Evolutionary conservation across 92 coral and sea anemone genomes (phyloP).

Genomic region (Heteractis magnifica): DNA sequence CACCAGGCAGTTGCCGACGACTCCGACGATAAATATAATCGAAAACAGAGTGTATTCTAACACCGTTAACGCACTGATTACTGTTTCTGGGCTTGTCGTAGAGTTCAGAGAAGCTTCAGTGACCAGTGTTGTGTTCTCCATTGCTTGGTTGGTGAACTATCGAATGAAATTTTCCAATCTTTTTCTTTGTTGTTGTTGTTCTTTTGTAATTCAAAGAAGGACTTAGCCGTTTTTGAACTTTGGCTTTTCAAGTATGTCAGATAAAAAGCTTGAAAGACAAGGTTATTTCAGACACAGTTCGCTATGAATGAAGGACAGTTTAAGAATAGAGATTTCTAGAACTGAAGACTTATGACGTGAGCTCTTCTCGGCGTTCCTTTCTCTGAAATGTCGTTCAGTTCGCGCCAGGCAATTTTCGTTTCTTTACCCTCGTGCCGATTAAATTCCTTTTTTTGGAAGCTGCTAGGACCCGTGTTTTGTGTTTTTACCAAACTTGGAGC

Average conservation of each 20-base stretch:
- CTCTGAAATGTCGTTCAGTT: neutral
- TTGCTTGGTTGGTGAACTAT: neutral
- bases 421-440: neutral
- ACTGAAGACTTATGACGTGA: neutral
- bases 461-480: neutral
- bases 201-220: neutral
- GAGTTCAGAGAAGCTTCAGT: neutral
- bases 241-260: neutral
- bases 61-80: constrained; percentile 44
- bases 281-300: neutral
- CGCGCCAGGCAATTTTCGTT: neutral
- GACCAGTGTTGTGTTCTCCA: constrained; percentile 16
- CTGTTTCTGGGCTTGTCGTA: constrained; percentile 18
- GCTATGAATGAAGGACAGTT: neutral
- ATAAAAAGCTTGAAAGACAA: neutral
- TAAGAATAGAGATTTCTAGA: neutral
- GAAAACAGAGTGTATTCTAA: constrained; percentile 64
- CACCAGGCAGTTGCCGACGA: constrained; percentile 72
- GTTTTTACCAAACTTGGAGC: neutral
- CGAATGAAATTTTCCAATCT: neutral
- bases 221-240: neutral
- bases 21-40: constrained; percentile 65
- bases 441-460: neutral
- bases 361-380: constrained; percentile 1
- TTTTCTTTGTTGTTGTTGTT: neutral